Percentiles rank a stretch among this genome's conserved stretches.
Conservation (phyloP, 2,113 vertebrate genomes). For the Callipepla californica region DNA sequence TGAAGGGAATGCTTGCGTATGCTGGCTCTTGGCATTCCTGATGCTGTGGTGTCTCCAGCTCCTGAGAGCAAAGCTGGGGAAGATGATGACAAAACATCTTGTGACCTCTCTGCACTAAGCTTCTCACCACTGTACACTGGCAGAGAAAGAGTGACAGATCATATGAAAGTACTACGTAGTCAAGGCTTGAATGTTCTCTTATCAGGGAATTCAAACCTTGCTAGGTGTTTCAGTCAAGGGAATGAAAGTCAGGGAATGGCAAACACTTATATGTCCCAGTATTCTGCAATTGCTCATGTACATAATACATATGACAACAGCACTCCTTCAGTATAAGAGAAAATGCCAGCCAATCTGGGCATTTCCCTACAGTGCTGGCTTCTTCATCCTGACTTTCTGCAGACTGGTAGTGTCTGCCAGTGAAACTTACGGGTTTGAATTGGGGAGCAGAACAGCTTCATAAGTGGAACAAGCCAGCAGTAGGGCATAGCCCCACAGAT, state of each 20-base stretch:
- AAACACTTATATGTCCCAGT: conserved; percentile 25
- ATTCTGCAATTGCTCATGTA: neutral
- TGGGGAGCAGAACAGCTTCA: neutral
- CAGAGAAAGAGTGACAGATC: neutral
- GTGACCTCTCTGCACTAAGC: neutral
- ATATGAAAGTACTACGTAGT: neutral
- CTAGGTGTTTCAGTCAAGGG: neutral
- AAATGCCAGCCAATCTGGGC: neutral
- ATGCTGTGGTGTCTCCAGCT: neutral
- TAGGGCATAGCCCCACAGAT: neutral
- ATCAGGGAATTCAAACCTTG: conserved; percentile 22
- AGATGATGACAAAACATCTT: conserved; percentile 5
- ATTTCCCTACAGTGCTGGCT: neutral
- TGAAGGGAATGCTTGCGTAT: conserved; percentile 46
- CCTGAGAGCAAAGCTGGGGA: neutral
- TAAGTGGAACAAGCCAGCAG: neutral
- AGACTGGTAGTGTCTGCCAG: neutral
- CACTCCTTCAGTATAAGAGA: neutral
- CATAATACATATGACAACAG: neutral
- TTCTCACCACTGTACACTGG: neutral
- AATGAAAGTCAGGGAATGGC: neutral
- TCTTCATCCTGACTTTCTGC: neutral
- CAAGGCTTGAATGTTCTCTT: neutral
- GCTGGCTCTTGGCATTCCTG: neutral
- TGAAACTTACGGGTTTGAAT: accelerated